These are phyloP conservation scores for Dicyrtomina minuta DNA, from an alignment of 2,888 invertebrate genomes.

Conservation along the genomic window DNA sequence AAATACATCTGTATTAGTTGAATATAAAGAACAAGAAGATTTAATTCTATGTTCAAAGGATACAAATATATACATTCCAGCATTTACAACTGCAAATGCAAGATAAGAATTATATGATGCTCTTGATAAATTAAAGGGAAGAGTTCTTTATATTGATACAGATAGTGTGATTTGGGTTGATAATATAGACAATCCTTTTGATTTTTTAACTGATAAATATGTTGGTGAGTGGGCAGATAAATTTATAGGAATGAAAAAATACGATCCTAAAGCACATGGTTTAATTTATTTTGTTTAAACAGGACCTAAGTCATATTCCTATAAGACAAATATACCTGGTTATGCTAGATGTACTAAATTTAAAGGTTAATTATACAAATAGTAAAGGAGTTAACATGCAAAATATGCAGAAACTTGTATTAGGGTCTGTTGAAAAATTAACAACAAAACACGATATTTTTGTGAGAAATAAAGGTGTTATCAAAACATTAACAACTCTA, in stretches of 20 bases:
- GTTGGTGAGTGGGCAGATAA: not conserved
- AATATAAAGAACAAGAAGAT: not conserved
- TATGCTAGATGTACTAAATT: not conserved
- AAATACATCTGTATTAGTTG: not conserved
- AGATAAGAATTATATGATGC: not conserved
- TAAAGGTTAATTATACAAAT: slow-evolving; percentile 3
- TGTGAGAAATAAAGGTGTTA: not conserved
- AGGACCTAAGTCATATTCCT: not conserved
- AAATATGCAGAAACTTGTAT: not conserved
- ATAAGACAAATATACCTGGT: not conserved
- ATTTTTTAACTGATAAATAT: not conserved
- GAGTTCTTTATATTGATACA: not conserved
- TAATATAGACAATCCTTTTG: not conserved
- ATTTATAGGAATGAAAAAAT: no score
- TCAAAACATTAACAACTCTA: not conserved
- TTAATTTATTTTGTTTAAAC: not conserved
- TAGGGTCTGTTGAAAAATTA: not conserved
- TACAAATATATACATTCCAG: not conserved
- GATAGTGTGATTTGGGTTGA: not conserved
- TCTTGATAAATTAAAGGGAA: not conserved
- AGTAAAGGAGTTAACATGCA: not conserved
- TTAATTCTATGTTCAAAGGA: not conserved
- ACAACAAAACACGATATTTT: not conserved
- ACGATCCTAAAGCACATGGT: not conserved
- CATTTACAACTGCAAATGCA: not conserved